These are phyloP conservation scores for Antheraea mylitta DNA, from an alignment of 1,140 invertebrate genomes.

Conservation along the genomic window DNA sequence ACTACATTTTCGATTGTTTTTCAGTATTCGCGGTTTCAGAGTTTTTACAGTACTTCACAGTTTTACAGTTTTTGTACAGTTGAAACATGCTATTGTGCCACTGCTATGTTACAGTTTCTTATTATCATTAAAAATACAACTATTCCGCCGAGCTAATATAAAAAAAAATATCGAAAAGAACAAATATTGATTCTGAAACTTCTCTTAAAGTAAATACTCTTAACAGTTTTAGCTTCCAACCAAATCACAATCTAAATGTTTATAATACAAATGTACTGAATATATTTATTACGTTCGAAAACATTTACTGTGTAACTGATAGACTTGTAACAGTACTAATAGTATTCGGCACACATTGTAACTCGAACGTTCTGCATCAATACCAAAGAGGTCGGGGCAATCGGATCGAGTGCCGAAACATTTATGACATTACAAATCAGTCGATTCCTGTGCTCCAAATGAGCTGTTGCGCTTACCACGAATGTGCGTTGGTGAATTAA, in stretches of 20 bases:
- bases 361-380: conserved; percentile 6
- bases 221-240: not conserved
- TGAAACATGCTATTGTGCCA: too few species aligned
- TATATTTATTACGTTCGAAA: conserved; percentile 6
- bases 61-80: too few species aligned
- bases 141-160: too few species aligned
- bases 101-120: too few species aligned
- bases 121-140: too few species aligned
- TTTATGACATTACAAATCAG: conserved; percentile 16
- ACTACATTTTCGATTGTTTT: too few species aligned
- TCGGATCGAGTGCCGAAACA: conserved; percentile 7
- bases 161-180: too few species aligned
- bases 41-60: too few species aligned
- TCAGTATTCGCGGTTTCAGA: too few species aligned
- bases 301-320: conserved; percentile 9
- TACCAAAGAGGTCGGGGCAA: not conserved
- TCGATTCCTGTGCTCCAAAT: conserved; percentile 9
- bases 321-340: conserved; percentile 15
- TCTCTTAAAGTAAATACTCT: not conserved
- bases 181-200: not conserved
- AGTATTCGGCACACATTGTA: conserved; percentile 6
- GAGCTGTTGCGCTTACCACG: conserved; percentile 6
- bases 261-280: not conserved
- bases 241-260: not conserved
- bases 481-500: conserved; percentile 6